Evolutionary conservation across 2,797 vertebrate genomes (phyloP).

Genomic region (Melanotaenia parkinsoni): DNA sequence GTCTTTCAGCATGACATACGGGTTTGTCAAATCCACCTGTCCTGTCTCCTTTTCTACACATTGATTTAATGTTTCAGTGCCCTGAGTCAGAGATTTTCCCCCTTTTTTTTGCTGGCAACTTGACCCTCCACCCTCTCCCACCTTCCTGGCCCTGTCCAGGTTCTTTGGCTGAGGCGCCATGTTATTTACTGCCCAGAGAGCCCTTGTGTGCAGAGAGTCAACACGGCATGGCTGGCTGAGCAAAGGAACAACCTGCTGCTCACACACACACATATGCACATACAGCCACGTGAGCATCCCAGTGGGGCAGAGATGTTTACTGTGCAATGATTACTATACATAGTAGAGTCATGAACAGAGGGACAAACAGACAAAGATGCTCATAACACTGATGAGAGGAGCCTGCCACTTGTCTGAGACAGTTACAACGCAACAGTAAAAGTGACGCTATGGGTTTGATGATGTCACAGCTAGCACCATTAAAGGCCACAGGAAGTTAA

Average conservation of each 20-base stretch:
- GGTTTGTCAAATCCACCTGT: conserved; percentile 71
- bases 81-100: conserved; percentile 61
- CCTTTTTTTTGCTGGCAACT: conserved; percentile 51
- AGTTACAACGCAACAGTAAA: conserved; percentile 18
- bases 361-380: conserved; percentile 48
- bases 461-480: conserved; percentile 33
- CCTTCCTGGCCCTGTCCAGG: conserved; percentile 41
- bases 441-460: conserved; percentile 32
- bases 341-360: conserved; percentile 31
- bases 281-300: conserved; percentile 64
- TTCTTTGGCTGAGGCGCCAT: conserved; percentile 53
- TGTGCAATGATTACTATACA: conserved; percentile 48
- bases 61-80: conserved; percentile 55
- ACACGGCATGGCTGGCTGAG: conserved; percentile 63
- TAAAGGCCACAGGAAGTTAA: conserved; percentile 40
- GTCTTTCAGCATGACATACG: conserved; percentile 47
- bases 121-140: conserved; percentile 55
- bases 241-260: conserved; percentile 70
- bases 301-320: conserved; percentile 69
- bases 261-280: conserved; percentile 9
- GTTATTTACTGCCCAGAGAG: conserved; percentile 76
- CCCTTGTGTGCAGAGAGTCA: conserved; percentile 61
- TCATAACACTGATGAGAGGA: conserved; percentile 26
- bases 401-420: conserved; percentile 34
- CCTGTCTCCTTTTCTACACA: conserved; percentile 34